Evolutionary conservation across 2,888 invertebrate species (phyloP), one percentile per base, ranked within the genome.

Genomic region (Galerucella calmariensis): DNA sequence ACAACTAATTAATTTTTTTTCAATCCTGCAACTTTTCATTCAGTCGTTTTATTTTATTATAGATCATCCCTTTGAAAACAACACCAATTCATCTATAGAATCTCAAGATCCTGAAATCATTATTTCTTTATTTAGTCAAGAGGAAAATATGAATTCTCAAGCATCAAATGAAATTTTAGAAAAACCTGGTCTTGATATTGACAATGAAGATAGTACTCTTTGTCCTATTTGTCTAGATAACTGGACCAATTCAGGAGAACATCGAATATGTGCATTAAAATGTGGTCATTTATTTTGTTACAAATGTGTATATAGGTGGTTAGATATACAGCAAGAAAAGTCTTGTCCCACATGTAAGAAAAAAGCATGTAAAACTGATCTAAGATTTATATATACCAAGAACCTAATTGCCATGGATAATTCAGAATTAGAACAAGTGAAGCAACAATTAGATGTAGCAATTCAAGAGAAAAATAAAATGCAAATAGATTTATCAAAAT

Each of bases 261-360:
- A 98, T 86, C 90, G 97, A 69, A 88, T 98, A 2, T 94, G 94
- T n/a, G 93, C 95, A 0, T 88, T 98, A 10, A 93, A 93, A 83
- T 98, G 98, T 86, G 98, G 98, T 0, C 98, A 98, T 88, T 87
- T 98, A 9, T 98, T 97, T 87, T 98, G 98, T 0, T 81, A 92
- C 0, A 90, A 90, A 20, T 98, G 98, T 84, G 93, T 97, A 10
- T 88, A 90, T 69, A 89, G 92, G 51, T 97, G 96, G 96, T 86
- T 96, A 69, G 90, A 89, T 75, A 79, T 86, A 0, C 86, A 88
- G 0, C 90, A 89, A 35, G 90, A 90, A n/a, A 90, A 92, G 70
- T 89, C 90, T 0, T 98, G 98, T 85, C 98, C 98, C 0, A 95
- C 96, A 20, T 98, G 98, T 85, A 98, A 98, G 85, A 89, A 90